Evolutionary conservation across 92 coral and sea anemone species (phyloP).

Genomic region (Hydrozoanthus gracilis): DNA sequence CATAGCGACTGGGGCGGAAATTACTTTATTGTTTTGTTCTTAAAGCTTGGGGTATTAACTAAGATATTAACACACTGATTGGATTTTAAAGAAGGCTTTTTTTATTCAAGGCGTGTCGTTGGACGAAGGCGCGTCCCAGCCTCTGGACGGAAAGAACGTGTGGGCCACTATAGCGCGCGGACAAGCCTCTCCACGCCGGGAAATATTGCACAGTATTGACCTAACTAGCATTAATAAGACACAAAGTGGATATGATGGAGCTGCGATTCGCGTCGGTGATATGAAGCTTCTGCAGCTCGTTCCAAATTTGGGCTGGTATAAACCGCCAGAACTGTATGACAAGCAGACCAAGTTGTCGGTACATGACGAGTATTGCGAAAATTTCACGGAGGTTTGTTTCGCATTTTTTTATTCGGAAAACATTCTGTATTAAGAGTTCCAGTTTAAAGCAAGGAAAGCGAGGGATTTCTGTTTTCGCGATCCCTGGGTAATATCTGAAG

Average conservation of each 20-base stretch:
- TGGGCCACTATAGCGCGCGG: slow-evolving; percentile 60
- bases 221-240: slow-evolving; percentile 18
- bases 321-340: slow-evolving; percentile 65
- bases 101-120: background rate
- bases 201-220: slow-evolving; percentile 60
- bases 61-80: background rate
- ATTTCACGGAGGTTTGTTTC: background rate
- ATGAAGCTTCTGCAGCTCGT: slow-evolving; percentile 73
- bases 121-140: background rate
- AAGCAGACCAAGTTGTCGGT: slow-evolving; percentile 56
- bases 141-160: slow-evolving; percentile 59
- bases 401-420: background rate
- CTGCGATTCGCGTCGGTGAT: slow-evolving; percentile 64
- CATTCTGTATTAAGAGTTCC: too few relatives aligned
- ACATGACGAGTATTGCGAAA: background rate
- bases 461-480: background rate
- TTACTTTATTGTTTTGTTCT: background rate
- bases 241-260: slow-evolving; percentile 54
- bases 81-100: background rate
- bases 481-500: too few relatives aligned
- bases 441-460: too few relatives aligned
- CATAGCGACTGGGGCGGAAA: too few relatives aligned
- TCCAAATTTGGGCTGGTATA: slow-evolving; percentile 65
- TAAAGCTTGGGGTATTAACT: too few relatives aligned
- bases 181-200: slow-evolving; percentile 56